Evolutionary conservation across 2,113 vertebrate species (phyloP).

Genomic region (Gavialis gangeticus): DNA sequence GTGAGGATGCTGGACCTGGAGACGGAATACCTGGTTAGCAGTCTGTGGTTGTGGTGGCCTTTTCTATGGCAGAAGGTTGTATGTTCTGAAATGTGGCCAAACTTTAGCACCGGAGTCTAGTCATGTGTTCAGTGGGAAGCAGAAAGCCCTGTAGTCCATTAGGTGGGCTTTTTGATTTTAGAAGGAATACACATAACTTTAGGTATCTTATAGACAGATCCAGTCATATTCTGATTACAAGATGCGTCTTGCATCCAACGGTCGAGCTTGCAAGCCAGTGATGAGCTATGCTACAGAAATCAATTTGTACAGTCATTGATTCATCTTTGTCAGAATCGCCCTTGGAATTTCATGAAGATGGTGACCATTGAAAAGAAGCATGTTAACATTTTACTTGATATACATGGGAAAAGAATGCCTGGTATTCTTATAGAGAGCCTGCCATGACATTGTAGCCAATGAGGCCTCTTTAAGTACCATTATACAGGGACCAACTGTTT

Average conservation of each 20-base stretch:
- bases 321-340: neutral
- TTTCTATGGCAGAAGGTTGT: neutral
- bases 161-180: neutral
- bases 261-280: neutral
- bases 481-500: neutral
- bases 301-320: neutral
- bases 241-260: neutral
- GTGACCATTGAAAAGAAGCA: too few relatives aligned
- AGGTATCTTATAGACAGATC: neutral
- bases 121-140: neutral
- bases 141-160: neutral
- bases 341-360: neutral
- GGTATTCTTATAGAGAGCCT: neutral
- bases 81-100: neutral
- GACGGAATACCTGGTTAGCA: neutral
- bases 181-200: neutral
- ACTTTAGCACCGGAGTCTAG: too few relatives aligned
- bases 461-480: neutral
- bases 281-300: neutral
- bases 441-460: neutral
- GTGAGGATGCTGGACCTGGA: neutral
- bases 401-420: conserved; percentile 13
- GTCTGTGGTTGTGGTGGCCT: neutral
- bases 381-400: neutral
- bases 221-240: neutral